A percentile compares a stretch with the other conserved stretches of the same genome.
phyloP scores from a whole-genome alignment of 2,888 invertebrate genomes.

The Scotopteryx bipunctaria region DNA sequence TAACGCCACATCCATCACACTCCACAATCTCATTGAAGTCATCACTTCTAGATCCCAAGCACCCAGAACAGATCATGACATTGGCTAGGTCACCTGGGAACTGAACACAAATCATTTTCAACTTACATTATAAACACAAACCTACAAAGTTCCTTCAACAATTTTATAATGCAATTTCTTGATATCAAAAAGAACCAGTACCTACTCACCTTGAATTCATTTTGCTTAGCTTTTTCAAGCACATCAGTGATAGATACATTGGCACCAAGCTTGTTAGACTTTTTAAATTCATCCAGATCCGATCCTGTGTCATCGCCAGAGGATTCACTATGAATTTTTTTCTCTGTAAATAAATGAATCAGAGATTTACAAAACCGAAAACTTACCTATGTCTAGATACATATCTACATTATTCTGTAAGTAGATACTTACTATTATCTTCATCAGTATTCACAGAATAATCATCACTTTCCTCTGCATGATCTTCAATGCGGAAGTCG shows the following conservation, averaged over 20 bases:
- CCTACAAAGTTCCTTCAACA: not conserved
- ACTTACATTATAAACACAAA: not conserved
- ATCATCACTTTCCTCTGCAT: slow-evolving; percentile 91
- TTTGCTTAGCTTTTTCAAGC: slow-evolving; percentile 67
- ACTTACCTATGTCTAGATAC: not conserved
- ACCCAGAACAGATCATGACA: slow-evolving; percentile 95
- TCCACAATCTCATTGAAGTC: slow-evolving; percentile 98
- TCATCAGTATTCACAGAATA: slow-evolving; percentile 87
- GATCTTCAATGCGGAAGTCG: slow-evolving; percentile 95
- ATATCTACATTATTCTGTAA: not conserved
- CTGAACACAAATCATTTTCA: slow-evolving; percentile 52
- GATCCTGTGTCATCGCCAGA: slow-evolving; percentile 73
- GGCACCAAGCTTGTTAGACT: slow-evolving; percentile 64
- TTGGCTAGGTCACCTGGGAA: slow-evolving; percentile 83
- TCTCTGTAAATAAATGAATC: too few relatives aligned
- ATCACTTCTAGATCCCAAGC: slow-evolving; percentile 96
- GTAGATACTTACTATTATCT: slow-evolving; percentile 81
- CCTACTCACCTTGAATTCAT: slow-evolving; percentile 72
- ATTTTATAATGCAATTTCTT: too few relatives aligned
- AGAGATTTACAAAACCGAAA: not conserved
- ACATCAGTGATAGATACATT: slow-evolving; percentile 67
- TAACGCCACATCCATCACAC: slow-evolving; percentile 97
- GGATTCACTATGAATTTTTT: slow-evolving; percentile 55
- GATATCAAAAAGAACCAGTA: not conserved
- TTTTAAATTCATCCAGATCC: slow-evolving; percentile 66